These are phyloP conservation scores for Oreohelix idahoensis DNA, from an alignment of 1,140 invertebrate species.

Conservation along the genomic window DNA sequence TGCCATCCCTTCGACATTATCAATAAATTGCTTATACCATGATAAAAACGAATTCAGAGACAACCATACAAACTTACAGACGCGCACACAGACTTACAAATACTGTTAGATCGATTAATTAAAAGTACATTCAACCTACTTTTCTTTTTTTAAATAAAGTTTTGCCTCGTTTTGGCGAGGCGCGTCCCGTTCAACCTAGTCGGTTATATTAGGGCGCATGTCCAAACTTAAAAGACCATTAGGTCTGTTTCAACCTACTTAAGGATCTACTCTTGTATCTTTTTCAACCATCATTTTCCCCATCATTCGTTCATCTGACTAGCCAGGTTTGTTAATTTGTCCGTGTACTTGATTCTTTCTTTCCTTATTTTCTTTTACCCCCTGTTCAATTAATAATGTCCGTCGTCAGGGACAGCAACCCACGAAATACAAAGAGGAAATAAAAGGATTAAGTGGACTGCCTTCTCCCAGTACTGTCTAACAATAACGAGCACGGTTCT, in stretches of 20 bases:
- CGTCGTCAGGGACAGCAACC: not conserved
- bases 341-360: not conserved
- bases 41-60: too few species aligned
- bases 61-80: too few species aligned
- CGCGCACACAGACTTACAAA: too few species aligned
- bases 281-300: not conserved
- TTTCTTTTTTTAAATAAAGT: not conserved
- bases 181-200: too few species aligned
- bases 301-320: not conserved
- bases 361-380: not conserved
- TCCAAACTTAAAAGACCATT: too few species aligned
- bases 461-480: not conserved
- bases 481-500: not conserved
- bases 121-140: not conserved
- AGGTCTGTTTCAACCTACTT: too few species aligned
- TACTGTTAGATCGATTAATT: too few species aligned
- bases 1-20: too few species aligned
- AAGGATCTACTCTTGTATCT: not conserved
- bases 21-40: too few species aligned
- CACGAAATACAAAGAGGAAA: constrained; percentile 15
- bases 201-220: too few species aligned
- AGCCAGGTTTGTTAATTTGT: not conserved
- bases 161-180: too few species aligned
- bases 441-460: constrained; percentile 3
- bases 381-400: not conserved